Evolutionary conservation across 2,888 invertebrate species (phyloP).

Genomic region (Eulithis prunata): DNA sequence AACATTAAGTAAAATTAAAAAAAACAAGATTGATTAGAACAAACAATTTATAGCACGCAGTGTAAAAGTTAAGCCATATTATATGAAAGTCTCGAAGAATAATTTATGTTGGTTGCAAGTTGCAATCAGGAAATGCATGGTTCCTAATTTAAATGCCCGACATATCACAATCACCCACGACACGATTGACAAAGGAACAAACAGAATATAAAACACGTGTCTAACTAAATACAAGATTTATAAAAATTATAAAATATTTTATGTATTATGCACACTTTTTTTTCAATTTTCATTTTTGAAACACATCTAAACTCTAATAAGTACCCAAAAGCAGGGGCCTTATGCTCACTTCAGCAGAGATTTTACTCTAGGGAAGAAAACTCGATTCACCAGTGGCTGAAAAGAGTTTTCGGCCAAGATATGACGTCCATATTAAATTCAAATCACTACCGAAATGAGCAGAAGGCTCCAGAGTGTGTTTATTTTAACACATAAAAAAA

Average conservation of each 20-base stretch:
- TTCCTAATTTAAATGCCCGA: slow-evolving; percentile 13
- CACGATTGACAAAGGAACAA: slow-evolving; percentile 40
- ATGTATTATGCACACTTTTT: slow-evolving; percentile 69
- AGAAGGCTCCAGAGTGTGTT: background rate
- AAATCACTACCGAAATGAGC: too few species aligned
- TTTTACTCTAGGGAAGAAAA: too few species aligned
- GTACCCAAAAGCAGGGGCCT: slow-evolving; percentile 54
- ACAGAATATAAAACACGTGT: slow-evolving; percentile 15
- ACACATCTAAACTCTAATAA: slow-evolving; percentile 51
- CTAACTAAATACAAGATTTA: slow-evolving; percentile 9
- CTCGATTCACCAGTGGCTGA: too few species aligned
- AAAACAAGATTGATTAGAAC: slow-evolving; percentile 31
- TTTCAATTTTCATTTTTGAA: slow-evolving; percentile 47
- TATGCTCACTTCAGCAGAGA: too few species aligned
- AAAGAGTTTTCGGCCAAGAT: too few species aligned
- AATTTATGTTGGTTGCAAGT: slow-evolving; percentile 35
- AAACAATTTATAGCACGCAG: slow-evolving; percentile 31
- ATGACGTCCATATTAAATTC: too few species aligned
- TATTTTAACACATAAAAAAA: background rate
- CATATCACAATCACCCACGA: slow-evolving; percentile 41
- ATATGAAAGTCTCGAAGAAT: slow-evolving; percentile 36
- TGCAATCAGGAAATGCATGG: slow-evolving; percentile 1
- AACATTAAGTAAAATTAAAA: slow-evolving; percentile 22
- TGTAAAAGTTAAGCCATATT: slow-evolving; percentile 28
- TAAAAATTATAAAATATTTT: slow-evolving; percentile 26